phyloP scores from a whole-genome alignment of 2,113 vertebrate genomes.

The Tragelaphus imberbis region DNA sequence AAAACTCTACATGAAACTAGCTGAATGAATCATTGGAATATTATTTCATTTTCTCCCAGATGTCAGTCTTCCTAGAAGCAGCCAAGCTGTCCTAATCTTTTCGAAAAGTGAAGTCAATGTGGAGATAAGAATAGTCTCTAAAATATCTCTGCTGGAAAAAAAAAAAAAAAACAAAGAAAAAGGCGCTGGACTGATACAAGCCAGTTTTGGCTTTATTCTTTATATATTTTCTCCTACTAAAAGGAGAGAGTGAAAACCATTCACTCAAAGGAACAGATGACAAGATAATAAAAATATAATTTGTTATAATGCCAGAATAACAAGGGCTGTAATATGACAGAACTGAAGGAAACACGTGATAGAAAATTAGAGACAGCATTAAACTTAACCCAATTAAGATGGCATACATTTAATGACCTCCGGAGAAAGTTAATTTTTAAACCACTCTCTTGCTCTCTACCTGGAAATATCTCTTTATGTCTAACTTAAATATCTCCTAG shows the following conservation, averaged over 20 bases:
- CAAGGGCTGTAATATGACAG: background rate
- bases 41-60: background rate
- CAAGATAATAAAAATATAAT: conserved; percentile 27
- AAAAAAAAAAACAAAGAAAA: background rate
- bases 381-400: conserved; percentile 30
- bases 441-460: background rate
- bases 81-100: background rate
- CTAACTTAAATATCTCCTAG: conserved; percentile 45
- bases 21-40: background rate
- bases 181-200: background rate
- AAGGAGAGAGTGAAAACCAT: background rate
- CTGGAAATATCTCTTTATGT: conserved; percentile 48
- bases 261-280: background rate
- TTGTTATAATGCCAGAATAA: conserved; percentile 31
- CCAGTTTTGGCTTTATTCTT: background rate
- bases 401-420: conserved; percentile 32
- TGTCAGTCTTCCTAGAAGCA: background rate
- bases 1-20: background rate
- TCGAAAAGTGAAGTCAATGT: background rate
- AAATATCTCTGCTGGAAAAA: background rate
- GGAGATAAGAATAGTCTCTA: background rate
- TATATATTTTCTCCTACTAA: background rate
- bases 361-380: conserved; percentile 5
- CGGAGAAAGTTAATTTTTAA: conserved; percentile 58
- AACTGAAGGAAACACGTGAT: background rate